Conservation (phyloP, 2,888 invertebrate species). For the Sesamia inferens region DNA sequence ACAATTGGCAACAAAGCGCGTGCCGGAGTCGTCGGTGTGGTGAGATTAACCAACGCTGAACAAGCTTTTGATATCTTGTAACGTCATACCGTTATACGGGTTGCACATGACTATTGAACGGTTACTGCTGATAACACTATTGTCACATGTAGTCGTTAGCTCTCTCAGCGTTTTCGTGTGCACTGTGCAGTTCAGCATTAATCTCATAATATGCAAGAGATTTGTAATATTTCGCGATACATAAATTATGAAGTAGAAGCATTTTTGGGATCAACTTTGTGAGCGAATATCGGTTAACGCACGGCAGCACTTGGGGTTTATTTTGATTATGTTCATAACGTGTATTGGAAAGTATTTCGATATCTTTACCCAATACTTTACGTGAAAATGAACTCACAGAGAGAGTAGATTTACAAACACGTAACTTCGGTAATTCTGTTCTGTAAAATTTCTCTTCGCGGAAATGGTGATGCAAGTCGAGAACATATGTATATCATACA, state of each 20-base stretch:
- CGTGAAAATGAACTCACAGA: constrained; percentile 30
- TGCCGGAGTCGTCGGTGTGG: constrained; percentile 75
- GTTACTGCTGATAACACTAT: constrained; percentile 57
- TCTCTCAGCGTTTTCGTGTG: constrained; percentile 39
- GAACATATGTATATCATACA: constrained; percentile 18
- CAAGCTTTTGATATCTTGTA: constrained; percentile 75
- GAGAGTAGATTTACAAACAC: constrained; percentile 30
- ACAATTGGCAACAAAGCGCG: constrained; percentile 87
- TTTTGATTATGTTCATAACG: constrained; percentile 21
- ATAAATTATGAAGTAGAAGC: constrained; percentile 31
- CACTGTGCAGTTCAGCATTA: constrained; percentile 39
- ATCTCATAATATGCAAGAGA: constrained; percentile 46
- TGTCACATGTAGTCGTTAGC: constrained; percentile 46
- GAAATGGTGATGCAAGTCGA: constrained; percentile 33
- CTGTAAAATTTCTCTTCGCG: constrained; percentile 49
- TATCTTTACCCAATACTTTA: constrained; percentile 37
- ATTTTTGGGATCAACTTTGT: constrained; percentile 31
- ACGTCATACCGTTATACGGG: constrained; percentile 68
- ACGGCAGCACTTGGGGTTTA: constrained; percentile 12
- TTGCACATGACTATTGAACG: constrained; percentile 63
- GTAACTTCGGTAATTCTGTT: constrained; percentile 28
- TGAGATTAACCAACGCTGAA: constrained; percentile 82
- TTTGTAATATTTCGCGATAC: constrained; percentile 42
- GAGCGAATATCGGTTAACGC: constrained; percentile 15
- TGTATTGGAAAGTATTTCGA: constrained; percentile 22